A percentile compares a stretch with the other conserved stretches of the same genome.
These are phyloP conservation scores for Icerya purchasi DNA, from an alignment of 2,888 invertebrate genomes.

Conservation along the genomic window DNA sequence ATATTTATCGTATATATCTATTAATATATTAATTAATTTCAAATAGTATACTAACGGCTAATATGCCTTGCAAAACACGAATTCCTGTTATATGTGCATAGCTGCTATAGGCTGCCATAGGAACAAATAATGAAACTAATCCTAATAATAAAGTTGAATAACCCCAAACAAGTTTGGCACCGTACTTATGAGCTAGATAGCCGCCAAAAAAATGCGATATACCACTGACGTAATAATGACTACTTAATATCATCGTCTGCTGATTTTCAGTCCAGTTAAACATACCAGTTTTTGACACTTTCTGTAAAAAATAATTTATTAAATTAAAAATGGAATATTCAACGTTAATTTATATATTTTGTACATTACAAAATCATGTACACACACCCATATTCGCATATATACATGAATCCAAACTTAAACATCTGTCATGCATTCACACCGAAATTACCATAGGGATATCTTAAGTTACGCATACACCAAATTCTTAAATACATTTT, in stretches of 20 bases:
- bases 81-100: slow-evolving; percentile 37
- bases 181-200: slow-evolving; percentile 43
- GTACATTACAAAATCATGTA: too few species aligned
- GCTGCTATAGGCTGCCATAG: slow-evolving; percentile 38
- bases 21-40: too few species aligned
- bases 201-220: slow-evolving; percentile 48
- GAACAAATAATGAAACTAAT: slow-evolving; percentile 40
- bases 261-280: slow-evolving; percentile 39
- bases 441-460: too few species aligned
- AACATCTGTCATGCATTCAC: too few species aligned
- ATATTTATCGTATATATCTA: too few species aligned
- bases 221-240: slow-evolving; percentile 53
- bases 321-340: background rate
- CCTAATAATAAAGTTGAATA: slow-evolving; percentile 45
- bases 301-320: slow-evolving; percentile 17
- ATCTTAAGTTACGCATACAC: too few species aligned
- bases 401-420: too few species aligned
- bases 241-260: slow-evolving; percentile 40
- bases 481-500: too few species aligned
- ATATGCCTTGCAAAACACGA: slow-evolving; percentile 43
- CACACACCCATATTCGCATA: too few species aligned
- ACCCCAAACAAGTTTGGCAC: slow-evolving; percentile 47
- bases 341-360: too few species aligned
- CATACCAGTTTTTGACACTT: too few species aligned
- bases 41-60: slow-evolving; percentile 38